Evolutionary conservation across 1,140 invertebrate species (phyloP), one percentile per base, ranked within the genome.

Genomic region (Heliothis subflexa): DNA sequence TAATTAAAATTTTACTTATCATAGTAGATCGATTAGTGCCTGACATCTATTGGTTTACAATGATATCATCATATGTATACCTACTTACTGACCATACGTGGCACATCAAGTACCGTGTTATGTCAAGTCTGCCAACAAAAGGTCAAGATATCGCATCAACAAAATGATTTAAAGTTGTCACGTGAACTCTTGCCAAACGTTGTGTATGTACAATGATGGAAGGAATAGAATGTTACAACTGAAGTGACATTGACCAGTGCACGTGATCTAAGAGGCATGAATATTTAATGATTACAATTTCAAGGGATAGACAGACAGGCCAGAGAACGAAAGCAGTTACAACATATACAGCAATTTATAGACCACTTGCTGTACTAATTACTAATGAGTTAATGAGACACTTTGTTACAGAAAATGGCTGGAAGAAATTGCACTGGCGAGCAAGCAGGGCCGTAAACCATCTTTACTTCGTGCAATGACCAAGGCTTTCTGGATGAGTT

Each of bases 401-500:
- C 59, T 75, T 78, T 77, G 88, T 90, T 88, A 86, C 90, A 94
- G 93, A 86, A 94, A 94, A 93, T 94, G 93, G 93, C 74, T 93
- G 50, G 92, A 94, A 87, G 92, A 94, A 88, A 92, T 94, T 77
- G 87, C 91, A 76, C 83, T 93, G 77, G 93, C 93, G 13, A 88
- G 83, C 90, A 90, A 89, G 59, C 89, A 91, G 77, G 89, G 92
- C 66, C 83, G 93, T 76, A 94, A 94, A 78, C 93, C 93, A 57
- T 94, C 93, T 28, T 90, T 94, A 73, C 91, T 94, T 68, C 91
- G 92, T 25, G 93, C 93, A 11, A 92, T 94, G 91, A 91, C 89
- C 73, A 94, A 94, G 84, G 83, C 93, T 2, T 93, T 91, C 88
- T 94, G 93, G 93, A 88, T 93, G 81, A 94, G 93, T 79, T 94